Evolutionary conservation across 2,113 vertebrate genomes (phyloP).

Genomic region (Hippocampus mohnikei): DNA sequence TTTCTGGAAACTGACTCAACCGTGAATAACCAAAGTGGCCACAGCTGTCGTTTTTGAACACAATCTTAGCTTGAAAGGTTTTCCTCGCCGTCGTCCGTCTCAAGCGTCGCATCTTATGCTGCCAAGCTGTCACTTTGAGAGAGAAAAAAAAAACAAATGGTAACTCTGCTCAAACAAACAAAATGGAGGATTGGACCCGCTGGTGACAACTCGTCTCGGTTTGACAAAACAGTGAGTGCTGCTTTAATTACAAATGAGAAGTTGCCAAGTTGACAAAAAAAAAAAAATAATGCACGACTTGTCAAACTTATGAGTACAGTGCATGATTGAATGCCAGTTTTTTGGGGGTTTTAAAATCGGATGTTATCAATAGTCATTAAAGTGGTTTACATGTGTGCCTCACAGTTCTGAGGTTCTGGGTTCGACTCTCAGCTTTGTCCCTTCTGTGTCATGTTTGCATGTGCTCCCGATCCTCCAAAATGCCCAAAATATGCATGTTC

Average conservation of each 20-base stretch:
- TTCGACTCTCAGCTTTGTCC: no score
- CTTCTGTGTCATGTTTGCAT: no score
- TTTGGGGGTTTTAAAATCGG: no score
- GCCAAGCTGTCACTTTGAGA: slow-evolving; percentile 31
- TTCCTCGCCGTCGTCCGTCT: slow-evolving; percentile 21
- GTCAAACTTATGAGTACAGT: background rate
- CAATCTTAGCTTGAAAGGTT: slow-evolving; percentile 31
- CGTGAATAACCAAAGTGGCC: slow-evolving; percentile 13
- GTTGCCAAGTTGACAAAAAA: slow-evolving; percentile 1
- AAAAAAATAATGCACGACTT: background rate
- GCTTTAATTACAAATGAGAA: slow-evolving; percentile 15
- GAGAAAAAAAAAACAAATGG: background rate
- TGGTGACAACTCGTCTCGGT: slow-evolving; percentile 5
- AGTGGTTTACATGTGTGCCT: no score
- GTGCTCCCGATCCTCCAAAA: no score
- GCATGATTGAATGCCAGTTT: background rate
- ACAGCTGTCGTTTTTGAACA: slow-evolving; percentile 27
- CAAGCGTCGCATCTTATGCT: slow-evolving; percentile 4
- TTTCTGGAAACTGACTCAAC: slow-evolving; percentile 5
- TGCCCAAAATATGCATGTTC: no score
- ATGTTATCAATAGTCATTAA: no score
- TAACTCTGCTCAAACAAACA: slow-evolving; percentile 1
- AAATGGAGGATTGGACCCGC: slow-evolving; percentile 4
- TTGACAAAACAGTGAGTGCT: slow-evolving; percentile 19
- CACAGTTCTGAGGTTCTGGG: no score